A percentile compares a stretch with the other conserved stretches of the same genome.
Evolutionary conservation across 1,140 invertebrate genomes (phyloP).

Genomic region (Dendroctonus ponderosae): DNA sequence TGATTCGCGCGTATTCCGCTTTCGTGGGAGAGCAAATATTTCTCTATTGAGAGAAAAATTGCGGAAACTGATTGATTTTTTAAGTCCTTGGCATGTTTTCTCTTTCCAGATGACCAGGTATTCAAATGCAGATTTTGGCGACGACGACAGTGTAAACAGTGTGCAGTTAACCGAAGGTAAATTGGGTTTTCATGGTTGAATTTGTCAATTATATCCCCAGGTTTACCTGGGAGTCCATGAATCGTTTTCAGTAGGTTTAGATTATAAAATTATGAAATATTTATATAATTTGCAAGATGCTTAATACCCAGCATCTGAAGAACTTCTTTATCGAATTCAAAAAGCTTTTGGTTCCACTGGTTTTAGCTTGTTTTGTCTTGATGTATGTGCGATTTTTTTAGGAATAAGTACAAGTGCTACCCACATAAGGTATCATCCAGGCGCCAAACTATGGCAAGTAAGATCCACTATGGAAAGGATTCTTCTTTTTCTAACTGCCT

Average conservation of each 20-base stretch:
- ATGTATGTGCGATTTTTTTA: slow-evolving; percentile 37
- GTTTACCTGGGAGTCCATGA: too few relatives aligned
- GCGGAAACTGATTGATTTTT: background rate
- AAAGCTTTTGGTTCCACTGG: too few relatives aligned
- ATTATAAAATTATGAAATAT: too few relatives aligned
- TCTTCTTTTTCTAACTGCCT: slow-evolving; percentile 56
- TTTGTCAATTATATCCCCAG: too few relatives aligned
- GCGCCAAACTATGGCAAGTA: slow-evolving; percentile 63
- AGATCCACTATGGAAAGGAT: slow-evolving; percentile 60
- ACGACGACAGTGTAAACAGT: slow-evolving; percentile 80
- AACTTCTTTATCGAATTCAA: too few relatives aligned
- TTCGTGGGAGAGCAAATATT: background rate
- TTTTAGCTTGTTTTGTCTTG: too few relatives aligned
- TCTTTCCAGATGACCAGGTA: slow-evolving; percentile 79
- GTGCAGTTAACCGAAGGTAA: slow-evolving; percentile 70
- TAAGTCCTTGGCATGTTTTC: background rate
- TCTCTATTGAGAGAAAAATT: background rate
- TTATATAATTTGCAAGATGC: too few relatives aligned
- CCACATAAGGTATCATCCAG: slow-evolving; percentile 75
- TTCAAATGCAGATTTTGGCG: slow-evolving; percentile 80
- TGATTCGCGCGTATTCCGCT: background rate
- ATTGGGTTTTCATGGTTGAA: background rate
- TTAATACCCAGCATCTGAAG: too few relatives aligned
- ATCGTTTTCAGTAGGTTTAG: too few relatives aligned
- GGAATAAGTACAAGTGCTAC: slow-evolving; percentile 71